Percentiles rank a stretch among this genome's conserved stretches.
phyloP scores from a whole-genome alignment of 2,797 vertebrate species.

The Taeniopygia guttata region DNA sequence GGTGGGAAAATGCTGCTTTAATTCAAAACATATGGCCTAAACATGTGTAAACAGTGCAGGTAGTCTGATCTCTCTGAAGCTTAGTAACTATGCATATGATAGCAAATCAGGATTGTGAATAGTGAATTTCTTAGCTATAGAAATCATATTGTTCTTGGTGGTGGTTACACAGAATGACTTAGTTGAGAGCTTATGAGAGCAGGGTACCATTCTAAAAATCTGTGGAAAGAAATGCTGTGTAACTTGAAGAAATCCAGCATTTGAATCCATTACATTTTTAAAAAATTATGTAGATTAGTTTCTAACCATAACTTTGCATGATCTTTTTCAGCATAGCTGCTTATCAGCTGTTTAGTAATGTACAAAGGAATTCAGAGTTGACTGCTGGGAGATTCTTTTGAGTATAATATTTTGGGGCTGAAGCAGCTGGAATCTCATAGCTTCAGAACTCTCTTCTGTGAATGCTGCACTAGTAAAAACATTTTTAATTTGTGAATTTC shows the following conservation, averaged over 20 bases:
- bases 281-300: neutral
- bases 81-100: neutral
- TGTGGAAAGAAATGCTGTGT: neutral
- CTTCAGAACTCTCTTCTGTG: neutral
- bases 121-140: neutral
- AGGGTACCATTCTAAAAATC: neutral
- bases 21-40: neutral
- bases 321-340: neutral
- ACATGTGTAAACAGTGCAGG: neutral
- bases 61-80: neutral
- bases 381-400: neutral
- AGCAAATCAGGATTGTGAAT: neutral
- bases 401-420: neutral
- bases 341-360: neutral
- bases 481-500: neutral
- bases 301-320: neutral
- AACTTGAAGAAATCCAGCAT: neutral
- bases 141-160: neutral
- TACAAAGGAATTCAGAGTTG: neutral
- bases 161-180: neutral
- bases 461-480: neutral
- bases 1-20: neutral
- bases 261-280: neutral
- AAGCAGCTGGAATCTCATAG: neutral
- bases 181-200: neutral